Evolutionary conservation across 2,888 invertebrate genomes (phyloP).

Genomic region (Rhagonycha fulva): DNA sequence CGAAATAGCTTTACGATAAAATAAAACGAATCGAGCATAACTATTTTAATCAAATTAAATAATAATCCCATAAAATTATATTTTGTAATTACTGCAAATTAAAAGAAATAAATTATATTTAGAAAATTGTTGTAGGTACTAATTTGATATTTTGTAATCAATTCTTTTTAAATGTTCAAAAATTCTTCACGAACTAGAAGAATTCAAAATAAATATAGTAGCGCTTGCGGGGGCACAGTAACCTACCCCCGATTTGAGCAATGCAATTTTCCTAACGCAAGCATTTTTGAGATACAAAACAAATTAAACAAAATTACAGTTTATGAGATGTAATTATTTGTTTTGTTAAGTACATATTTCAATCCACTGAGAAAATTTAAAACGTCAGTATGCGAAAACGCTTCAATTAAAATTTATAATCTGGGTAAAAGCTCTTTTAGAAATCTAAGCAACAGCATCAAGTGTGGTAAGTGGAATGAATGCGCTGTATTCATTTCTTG

Average conservation of each 20-base stretch:
- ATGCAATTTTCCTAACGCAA: background rate
- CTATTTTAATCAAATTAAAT: background rate
- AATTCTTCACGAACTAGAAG: background rate
- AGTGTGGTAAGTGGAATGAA: conserved; percentile 14
- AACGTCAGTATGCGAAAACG: background rate
- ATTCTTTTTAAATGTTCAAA: background rate
- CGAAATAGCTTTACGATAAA: conserved; percentile 17
- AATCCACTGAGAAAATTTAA: background rate
- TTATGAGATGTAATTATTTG: background rate
- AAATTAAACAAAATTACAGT: background rate
- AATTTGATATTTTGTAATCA: background rate
- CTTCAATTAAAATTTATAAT: conserved; percentile 29
- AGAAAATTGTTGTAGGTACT: background rate
- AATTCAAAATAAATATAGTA: background rate
- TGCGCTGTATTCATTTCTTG: conserved; percentile 14
- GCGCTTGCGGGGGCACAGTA: background rate
- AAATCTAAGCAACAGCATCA: conserved; percentile 20
- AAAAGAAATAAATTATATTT: background rate
- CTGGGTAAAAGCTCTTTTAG: conserved; percentile 26
- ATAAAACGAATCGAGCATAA: conserved; percentile 4
- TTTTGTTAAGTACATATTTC: background rate
- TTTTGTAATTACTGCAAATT: background rate
- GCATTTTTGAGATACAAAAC: background rate
- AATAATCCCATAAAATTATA: background rate
- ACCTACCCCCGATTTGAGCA: background rate